Conservation (phyloP, 2,888 invertebrate genomes). For the Frankliniella fusca region DNA sequence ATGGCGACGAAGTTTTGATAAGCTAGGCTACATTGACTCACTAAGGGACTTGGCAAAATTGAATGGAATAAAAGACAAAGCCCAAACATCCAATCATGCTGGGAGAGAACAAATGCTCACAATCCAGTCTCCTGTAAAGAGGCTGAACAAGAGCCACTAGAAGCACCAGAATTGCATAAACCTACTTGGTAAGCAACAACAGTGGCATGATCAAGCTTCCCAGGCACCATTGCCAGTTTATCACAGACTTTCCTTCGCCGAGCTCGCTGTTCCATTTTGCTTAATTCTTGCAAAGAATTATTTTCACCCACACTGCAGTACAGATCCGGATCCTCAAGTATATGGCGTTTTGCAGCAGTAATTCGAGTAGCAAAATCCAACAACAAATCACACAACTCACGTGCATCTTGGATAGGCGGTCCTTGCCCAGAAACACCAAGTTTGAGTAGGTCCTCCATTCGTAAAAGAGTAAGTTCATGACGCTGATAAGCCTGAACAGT, state of each 20-base stretch:
- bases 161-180: background rate
- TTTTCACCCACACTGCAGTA: constrained; percentile 55
- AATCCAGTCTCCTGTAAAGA: constrained; percentile 4
- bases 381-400: constrained; percentile 64
- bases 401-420: constrained; percentile 58
- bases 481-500: constrained; percentile 69
- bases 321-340: constrained; percentile 74
- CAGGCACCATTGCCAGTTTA: constrained; percentile 72
- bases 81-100: background rate
- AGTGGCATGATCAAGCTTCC: constrained; percentile 84
- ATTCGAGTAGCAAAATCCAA: constrained; percentile 71
- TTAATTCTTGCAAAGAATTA: constrained; percentile 53
- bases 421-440: constrained; percentile 63
- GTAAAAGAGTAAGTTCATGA: constrained; percentile 67
- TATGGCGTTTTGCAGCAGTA: constrained; percentile 75
- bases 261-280: constrained; percentile 61
- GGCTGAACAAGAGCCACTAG: background rate
- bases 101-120: background rate
- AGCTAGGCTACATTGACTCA: background rate
- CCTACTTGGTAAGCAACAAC: constrained; percentile 77
- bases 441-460: constrained; percentile 69
- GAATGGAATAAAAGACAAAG: background rate
- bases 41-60: background rate
- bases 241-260: constrained; percentile 67
- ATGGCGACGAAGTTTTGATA: background rate